Base-by-base conservation (phyloP, 2,113 vertebrate species). In the Cyphomyrus plagiostoma region DNA sequence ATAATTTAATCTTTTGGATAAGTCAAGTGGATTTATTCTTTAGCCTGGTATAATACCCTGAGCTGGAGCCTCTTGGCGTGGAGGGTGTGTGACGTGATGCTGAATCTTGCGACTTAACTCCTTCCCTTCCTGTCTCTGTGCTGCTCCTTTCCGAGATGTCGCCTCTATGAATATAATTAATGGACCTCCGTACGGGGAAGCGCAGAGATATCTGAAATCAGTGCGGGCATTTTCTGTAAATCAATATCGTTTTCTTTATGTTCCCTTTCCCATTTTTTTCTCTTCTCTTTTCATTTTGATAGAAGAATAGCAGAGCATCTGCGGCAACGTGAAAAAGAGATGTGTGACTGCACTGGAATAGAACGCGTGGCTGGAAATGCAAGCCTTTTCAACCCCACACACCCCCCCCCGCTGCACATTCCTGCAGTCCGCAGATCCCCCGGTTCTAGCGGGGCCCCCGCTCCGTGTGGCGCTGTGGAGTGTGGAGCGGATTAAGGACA, bases 1-100 rank as follows among this genome's bases (percentile, higher is more conserved):
- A 92, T 93, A 92, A 92, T 91, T 92, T 89, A 92, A 90, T 91
- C 86, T 91, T 92, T 92, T 23, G 49, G 88, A 90, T 91, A 91
- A 91, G 86, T 91, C 89, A 89, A 91, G 91, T 90, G 70, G 87
- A 90, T 90, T 88, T 88, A 88, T 90, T 88, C 89, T 80, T 46
- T 66, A 56, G 45, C 48, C 49, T 83, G 26, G 45, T 58, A 88
- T 88, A 90, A 90, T 90, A 90, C 86, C 89, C 85, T 82, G 84
- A 66, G 48, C 56, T 50, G 84, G 39, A 21, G 58, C 62, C 26
- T 84, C 26, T 35, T 48, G 77, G 21, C 35, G 46, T 52, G 90
- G 74, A 39, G 62, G 45, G 35, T 88, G 30, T 66, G 42, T 89
- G 90, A 90, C 82, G 52, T 84, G 70, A 58, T 17, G 42, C 80